Evolutionary conservation across 2,113 vertebrate genomes (phyloP).

Genomic region (Labrus mixtus): DNA sequence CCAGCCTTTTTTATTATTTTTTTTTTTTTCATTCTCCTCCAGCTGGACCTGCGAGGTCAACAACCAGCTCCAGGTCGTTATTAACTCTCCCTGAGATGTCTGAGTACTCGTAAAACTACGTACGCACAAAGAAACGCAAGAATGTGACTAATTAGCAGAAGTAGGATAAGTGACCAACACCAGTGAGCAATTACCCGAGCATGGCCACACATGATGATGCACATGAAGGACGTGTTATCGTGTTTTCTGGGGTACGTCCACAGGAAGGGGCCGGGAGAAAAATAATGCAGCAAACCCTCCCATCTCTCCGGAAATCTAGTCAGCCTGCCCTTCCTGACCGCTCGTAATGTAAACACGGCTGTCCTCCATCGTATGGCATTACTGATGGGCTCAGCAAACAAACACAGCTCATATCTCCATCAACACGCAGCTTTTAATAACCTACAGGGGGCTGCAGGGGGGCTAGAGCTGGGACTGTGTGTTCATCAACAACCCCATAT

Average conservation of each 20-base stretch:
- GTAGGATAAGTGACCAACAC: slow-evolving; percentile 18
- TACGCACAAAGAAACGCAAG: neutral
- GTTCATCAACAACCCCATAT: slow-evolving; percentile 14
- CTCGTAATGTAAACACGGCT: slow-evolving; percentile 70
- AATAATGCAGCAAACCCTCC: slow-evolving; percentile 62
- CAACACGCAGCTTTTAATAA: slow-evolving; percentile 56
- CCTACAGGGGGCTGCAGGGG: neutral
- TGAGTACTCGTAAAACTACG: neutral
- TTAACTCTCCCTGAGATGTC: neutral
- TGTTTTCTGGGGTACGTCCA: slow-evolving; percentile 35
- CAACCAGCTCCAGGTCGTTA: slow-evolving; percentile 7
- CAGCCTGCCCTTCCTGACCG: slow-evolving; percentile 78
- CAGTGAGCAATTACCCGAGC: slow-evolving; percentile 5
- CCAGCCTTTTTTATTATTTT: neutral
- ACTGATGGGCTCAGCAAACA: slow-evolving; percentile 67
- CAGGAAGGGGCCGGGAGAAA: slow-evolving; percentile 80
- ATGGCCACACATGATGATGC: slow-evolving; percentile 2
- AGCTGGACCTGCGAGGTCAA: slow-evolving; percentile 16
- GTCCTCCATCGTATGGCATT: slow-evolving; percentile 51
- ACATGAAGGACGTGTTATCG: neutral
- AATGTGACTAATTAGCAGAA: slow-evolving; percentile 37
- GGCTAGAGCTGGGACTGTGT: neutral
- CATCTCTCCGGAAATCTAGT: slow-evolving; percentile 77
- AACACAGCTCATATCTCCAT: slow-evolving; percentile 68
- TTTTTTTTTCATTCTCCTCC: neutral